Base-by-base conservation (phyloP, 1,140 invertebrate genomes). In the Camponotus floridanus region DNA sequence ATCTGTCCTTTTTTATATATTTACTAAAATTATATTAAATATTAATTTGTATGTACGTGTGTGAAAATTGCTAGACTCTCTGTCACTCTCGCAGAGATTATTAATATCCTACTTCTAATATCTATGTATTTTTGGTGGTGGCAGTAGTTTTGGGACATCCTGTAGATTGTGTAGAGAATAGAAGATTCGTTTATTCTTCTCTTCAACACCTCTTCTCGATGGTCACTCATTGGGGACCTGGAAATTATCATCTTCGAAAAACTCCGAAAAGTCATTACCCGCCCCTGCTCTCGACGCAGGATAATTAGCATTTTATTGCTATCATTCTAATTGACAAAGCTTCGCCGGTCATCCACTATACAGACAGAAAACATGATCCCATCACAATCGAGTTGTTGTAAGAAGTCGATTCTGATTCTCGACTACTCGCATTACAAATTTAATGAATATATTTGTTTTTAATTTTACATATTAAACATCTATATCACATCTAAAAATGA, bases 241-340 rank as follows among this genome's bases (percentile, higher is more conserved):
- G 3, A 80, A 39, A 80, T 71, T 73, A 73, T 73, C 48, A 62
- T 13, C 39, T 61, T 73, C 67, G 18, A 26, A 48, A 3, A 48
- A 61, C 67, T n/a, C 26, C 45, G 2, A 83, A 81, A 18, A 68
- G 45, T 71, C 55, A 18, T 18, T 13, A 83, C 39, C 68, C 67
- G 79, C 55, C 55, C 68, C 68, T 83, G 57, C 31, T 70, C 31
- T 42, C 21, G 18, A 70, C 15, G 5, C 55, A 13, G 7, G 31
- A 83, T 74, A 74, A 62, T 74, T 59, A 74, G 79, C 79, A 31
- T 73, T 91, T 92, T 92, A 92, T 92, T 93, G 92, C 91, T 94
- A 90, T 91, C 91, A 42, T 89, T 85, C 89, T 92, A 92, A 92
- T 92, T 92, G 91, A 92, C 91, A 81, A 86, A 90, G 78, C 81